A percentile compares a stretch with the other conserved stretches of the same genome.
Evolutionary conservation across 2,888 invertebrate species (phyloP).

Genomic region (Meghimatium bilineatum): DNA sequence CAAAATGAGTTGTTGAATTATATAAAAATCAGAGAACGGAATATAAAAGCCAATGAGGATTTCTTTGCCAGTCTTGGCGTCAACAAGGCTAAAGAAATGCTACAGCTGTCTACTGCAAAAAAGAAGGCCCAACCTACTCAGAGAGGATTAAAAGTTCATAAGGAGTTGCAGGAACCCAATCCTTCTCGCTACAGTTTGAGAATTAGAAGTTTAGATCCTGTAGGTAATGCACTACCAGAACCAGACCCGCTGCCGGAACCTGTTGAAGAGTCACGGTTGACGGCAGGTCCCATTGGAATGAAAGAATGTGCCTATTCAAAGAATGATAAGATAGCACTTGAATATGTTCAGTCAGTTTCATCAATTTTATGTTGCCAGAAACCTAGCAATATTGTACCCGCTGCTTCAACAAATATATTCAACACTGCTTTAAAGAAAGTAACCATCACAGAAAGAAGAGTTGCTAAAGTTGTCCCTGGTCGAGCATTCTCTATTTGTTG

Average conservation of each 20-base stretch:
- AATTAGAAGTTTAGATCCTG: conserved; percentile 62
- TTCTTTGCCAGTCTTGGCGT: conserved; percentile 66
- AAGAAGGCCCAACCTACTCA: conserved; percentile 26
- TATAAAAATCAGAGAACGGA: conserved; percentile 57
- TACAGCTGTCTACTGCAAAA: neutral
- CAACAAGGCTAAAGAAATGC: conserved; percentile 22
- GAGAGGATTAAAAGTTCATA: conserved; percentile 37
- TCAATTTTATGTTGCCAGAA: conserved; percentile 11
- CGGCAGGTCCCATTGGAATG: conserved; percentile 43
- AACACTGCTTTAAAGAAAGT: conserved; percentile 55
- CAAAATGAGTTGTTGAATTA: conserved; percentile 19
- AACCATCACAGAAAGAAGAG: conserved; percentile 58
- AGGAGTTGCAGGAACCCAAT: conserved; percentile 42
- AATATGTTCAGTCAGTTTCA: neutral
- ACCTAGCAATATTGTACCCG: neutral
- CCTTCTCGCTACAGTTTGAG: conserved; percentile 60
- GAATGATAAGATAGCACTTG: conserved; percentile 31
- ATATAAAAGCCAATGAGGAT: conserved; percentile 63
- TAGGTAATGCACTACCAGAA: conserved; percentile 60
- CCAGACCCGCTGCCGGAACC: conserved; percentile 48
- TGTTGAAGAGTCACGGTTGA: conserved; percentile 14
- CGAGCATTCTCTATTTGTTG: conserved; percentile 76
- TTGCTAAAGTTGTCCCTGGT: conserved; percentile 73
- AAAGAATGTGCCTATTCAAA: conserved; percentile 43
- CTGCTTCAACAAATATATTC: neutral